Percentiles rank a stretch among this genome's conserved stretches.
These are phyloP conservation scores for Drosophila virilis DNA, from an alignment of 1,140 invertebrate species.

Conservation along the genomic window DNA sequence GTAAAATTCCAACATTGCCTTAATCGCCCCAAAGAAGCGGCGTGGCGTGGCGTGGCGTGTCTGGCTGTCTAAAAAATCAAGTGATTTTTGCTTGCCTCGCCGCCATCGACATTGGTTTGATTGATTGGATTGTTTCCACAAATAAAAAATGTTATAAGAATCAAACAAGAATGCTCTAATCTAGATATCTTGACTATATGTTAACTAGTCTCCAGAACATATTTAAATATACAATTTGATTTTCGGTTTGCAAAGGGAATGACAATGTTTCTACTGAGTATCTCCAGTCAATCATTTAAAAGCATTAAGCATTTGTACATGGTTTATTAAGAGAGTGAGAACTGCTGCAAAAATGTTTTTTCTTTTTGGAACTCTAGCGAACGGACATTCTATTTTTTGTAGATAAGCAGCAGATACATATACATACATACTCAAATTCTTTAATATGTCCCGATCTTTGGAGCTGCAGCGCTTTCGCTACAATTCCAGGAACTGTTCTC, in stretches of 20 bases:
- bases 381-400: not conserved
- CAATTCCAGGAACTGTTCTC: slow-evolving; percentile 77
- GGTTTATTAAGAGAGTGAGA: not conserved
- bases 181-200: not conserved
- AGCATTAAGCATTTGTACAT: no score
- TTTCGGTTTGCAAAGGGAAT: no score
- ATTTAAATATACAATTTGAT: no score
- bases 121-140: slow-evolving; percentile 49
- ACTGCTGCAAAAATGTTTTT: slow-evolving; percentile 2
- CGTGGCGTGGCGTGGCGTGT: slow-evolving; percentile 2
- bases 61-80: slow-evolving; percentile 25
- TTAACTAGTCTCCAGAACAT: no score
- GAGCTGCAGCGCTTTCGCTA: slow-evolving; percentile 51
- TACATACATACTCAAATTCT: not conserved
- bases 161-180: not conserved
- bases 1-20: slow-evolving; percentile 56
- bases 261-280: no score
- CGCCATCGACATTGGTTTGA: slow-evolving; percentile 42
- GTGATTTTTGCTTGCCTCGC: slow-evolving; percentile 42
- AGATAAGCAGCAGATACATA: no score
- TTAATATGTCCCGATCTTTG: slow-evolving; percentile 24
- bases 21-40: slow-evolving; percentile 52
- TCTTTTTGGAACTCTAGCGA: slow-evolving; percentile 17
- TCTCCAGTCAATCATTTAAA: no score
- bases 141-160: slow-evolving; percentile 2